phyloP scores from a whole-genome alignment of 2,113 vertebrate genomes.

The Cygnus atratus region DNA sequence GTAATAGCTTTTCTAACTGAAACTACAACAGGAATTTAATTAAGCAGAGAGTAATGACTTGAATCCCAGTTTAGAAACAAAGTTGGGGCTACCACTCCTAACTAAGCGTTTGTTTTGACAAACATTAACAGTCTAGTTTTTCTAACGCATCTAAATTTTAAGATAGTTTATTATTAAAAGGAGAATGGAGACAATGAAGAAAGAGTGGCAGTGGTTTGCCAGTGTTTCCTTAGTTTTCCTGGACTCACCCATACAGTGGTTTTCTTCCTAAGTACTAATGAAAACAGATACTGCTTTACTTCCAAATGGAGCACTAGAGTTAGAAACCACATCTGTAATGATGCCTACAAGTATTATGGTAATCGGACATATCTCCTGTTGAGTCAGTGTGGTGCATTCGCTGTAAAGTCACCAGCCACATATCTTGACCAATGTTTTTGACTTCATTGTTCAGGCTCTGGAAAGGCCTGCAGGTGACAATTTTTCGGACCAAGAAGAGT shows the following conservation, averaged over 20 bases:
- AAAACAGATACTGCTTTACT: not conserved
- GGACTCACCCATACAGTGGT: not conserved
- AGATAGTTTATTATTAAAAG: not conserved
- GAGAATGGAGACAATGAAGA: not conserved
- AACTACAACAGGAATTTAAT: not conserved
- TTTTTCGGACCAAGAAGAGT: not conserved
- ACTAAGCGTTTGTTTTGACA: not conserved
- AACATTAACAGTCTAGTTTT: not conserved
- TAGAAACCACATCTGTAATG: not conserved
- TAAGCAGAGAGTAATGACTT: not conserved
- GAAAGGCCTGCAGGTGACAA: not conserved
- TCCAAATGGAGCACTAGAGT: not conserved
- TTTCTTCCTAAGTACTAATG: not conserved
- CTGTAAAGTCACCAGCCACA: not conserved
- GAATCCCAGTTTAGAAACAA: not conserved
- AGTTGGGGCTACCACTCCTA: not conserved
- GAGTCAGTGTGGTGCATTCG: not conserved
- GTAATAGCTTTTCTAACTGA: not conserved
- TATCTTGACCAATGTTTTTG: not conserved
- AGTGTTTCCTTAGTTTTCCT: not conserved
- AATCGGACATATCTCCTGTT: not conserved
- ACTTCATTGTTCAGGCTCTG: not conserved
- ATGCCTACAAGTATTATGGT: not conserved
- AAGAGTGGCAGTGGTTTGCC: not conserved
- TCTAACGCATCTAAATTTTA: not conserved